Percentiles rank a stretch among this genome's conserved stretches.
Evolutionary conservation across 2,888 invertebrate genomes (phyloP).

Genomic region (Cyaniris semiargus): DNA sequence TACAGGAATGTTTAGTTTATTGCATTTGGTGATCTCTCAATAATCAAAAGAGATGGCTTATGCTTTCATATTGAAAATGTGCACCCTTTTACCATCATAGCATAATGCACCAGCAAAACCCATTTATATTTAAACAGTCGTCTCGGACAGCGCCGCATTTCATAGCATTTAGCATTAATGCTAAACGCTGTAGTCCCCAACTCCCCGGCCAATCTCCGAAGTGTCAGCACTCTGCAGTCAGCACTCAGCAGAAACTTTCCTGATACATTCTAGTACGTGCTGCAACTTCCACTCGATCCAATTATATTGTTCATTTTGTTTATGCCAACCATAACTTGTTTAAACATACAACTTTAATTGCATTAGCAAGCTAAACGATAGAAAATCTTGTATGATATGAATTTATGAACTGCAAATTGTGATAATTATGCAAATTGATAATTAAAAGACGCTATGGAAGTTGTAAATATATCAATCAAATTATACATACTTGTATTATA

Average conservation of each 20-base stretch:
- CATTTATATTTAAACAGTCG: background rate
- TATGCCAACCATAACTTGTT: background rate
- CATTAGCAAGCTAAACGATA: background rate
- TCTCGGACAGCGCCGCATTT: background rate
- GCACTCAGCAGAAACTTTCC: background rate
- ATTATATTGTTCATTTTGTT: slow-evolving; percentile 2
- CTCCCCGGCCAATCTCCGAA: slow-evolving; percentile 43
- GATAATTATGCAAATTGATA: background rate
- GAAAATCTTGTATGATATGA: background rate
- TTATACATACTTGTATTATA: too few relatives aligned
- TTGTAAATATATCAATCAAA: background rate
- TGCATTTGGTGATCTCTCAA: background rate
- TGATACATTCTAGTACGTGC: background rate
- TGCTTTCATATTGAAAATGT: too few relatives aligned
- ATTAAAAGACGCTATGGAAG: background rate
- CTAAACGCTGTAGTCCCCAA: slow-evolving; percentile 36
- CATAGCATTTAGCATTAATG: background rate
- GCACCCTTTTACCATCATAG: background rate
- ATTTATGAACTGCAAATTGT: background rate
- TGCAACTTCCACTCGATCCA: background rate
- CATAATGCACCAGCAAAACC: background rate
- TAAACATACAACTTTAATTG: background rate
- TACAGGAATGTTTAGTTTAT: background rate
- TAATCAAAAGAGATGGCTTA: too few relatives aligned
- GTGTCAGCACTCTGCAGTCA: slow-evolving; percentile 30